Base-by-base conservation (phyloP, 2,113 vertebrate genomes). In the Notothenia coriiceps region DNA sequence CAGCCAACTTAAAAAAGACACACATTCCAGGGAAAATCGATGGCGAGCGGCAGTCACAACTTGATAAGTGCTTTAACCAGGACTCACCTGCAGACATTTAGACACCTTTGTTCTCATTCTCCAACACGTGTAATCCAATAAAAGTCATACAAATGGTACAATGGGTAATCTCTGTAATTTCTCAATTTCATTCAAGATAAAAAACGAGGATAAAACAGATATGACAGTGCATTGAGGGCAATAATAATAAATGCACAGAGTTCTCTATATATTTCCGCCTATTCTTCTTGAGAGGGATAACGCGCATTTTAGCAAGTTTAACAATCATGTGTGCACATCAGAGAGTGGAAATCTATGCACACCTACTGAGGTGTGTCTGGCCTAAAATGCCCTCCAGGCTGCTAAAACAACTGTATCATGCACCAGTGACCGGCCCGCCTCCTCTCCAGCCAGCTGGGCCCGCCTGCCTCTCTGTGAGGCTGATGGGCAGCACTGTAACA, bases 401-500 rank as follows among this genome's bases (percentile, higher is more conserved):
- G 84, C 91, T 95, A 94, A 94, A 95, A 89, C 83, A 94, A 92
- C 80, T 89, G 78, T 66, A 89, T 92, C 92, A 95, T 91, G 93
- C 93, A 88, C 94, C 94, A 94, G 85, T 70, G 74, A 59, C 52
- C 54, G 40, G 50, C 44, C 67, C 67, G 3, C 54, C 62, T 70
- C 70, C 35, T 44, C 59, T 66, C 62, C 54, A 9, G 77, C 89
- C 93, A 94, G 92, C 93, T 94, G 93, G 47, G 88, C n/a, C 82
- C 14, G 49, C 77, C 60, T 20, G 43, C 57, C 5, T 66, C 52
- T 20, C 44, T 92, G 82, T 74, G 89, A 95, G 94, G 94, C 94
- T 94, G 91, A 88, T 85, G 79, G 87, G 74, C 81, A 71, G 69
- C 70, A 66, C 69, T 93, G 94, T 93, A 97, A 96, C 96, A 96